These are phyloP conservation scores for Nemotelus nigrinus DNA, from an alignment of 2,888 invertebrate species.

Conservation along the genomic window DNA sequence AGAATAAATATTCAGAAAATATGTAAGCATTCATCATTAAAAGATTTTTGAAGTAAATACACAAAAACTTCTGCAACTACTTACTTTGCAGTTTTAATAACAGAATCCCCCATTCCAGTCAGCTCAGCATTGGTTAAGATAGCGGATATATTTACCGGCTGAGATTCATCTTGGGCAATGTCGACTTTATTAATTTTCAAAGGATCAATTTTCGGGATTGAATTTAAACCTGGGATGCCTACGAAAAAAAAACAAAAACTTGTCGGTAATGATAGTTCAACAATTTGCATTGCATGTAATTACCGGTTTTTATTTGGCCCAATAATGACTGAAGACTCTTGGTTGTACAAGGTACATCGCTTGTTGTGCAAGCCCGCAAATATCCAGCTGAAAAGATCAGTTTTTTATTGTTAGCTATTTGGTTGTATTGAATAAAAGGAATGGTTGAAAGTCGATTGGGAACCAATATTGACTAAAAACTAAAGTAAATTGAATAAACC, in stretches of 20 bases:
- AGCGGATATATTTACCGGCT: conserved; percentile 75
- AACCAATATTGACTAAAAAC: too few relatives aligned
- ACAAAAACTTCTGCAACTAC: too few relatives aligned
- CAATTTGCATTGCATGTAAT: neutral
- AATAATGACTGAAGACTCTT: conserved; percentile 28
- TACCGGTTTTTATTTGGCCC: conserved; percentile 29
- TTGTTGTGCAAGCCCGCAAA: conserved; percentile 3
- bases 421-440: neutral
- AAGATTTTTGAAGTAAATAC: too few relatives aligned
- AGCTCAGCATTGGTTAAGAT: conserved; percentile 75
- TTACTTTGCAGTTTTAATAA: conserved; percentile 73
- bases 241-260: neutral
- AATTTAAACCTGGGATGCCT: conserved; percentile 64
- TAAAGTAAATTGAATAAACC: too few relatives aligned
- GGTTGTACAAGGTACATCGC: conserved; percentile 15
- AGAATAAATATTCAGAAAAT: neutral
- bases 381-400: conserved; percentile 13
- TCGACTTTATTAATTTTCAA: conserved; percentile 73
- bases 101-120: conserved; percentile 73
- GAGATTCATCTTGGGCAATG: conserved; percentile 75
- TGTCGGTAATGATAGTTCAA: neutral
- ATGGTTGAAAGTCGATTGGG: too few relatives aligned
- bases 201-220: conserved; percentile 74
- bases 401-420: neutral
- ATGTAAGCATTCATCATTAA: neutral